Evolutionary conservation across 2,797 vertebrate genomes (phyloP), one percentile per base, ranked within the genome.

Genomic region (Parotocinclus haroldoi): DNA sequence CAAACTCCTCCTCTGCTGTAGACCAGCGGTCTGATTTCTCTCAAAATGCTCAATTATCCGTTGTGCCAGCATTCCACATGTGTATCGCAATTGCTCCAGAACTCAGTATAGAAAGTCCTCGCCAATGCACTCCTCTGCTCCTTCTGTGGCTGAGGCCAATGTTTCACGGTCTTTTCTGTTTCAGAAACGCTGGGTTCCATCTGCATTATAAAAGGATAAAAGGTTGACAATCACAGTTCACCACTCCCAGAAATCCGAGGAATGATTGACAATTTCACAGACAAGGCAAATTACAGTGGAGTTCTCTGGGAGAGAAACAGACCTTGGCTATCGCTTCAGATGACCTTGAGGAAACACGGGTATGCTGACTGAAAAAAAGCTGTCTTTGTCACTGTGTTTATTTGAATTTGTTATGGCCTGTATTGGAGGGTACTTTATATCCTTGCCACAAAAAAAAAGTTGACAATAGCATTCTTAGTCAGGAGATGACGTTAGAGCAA

Each of bases 161-260:
- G 42, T 69, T 69, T 73, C 59, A 68, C 52, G 56, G 61, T 36
- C 51, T 57, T 60, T 71, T 71, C 60, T 74, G 60, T 61, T 61
- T 63, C 49, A 64, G 39, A 71, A 66, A 66, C 45, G 40, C 63
- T 62, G 60, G 50, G 66, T 59, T 67, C 58, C 54, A 17, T 69
- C 58, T 72, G 54, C 61, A 66, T 73, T 71, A 69, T 72, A 66
- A 57, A 78, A 69, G 68, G 64, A 50, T 45, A 62, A 65, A 76
- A 51, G 63, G 63, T 67, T 70, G 58, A 68, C 58, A 60, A 55
- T 72, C 66, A 66, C 27, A 58, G 38, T 68, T 71, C 63, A 71
- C 70, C 69, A 51, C 52, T 65, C 48, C 54, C 18, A 58, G 61
- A 77, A 71, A 68, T 71, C 46, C 52, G 40, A 50, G 53, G 54